Evolutionary conservation across 2,888 invertebrate genomes (phyloP).

Genomic region (Podotricha telesiphe): DNA sequence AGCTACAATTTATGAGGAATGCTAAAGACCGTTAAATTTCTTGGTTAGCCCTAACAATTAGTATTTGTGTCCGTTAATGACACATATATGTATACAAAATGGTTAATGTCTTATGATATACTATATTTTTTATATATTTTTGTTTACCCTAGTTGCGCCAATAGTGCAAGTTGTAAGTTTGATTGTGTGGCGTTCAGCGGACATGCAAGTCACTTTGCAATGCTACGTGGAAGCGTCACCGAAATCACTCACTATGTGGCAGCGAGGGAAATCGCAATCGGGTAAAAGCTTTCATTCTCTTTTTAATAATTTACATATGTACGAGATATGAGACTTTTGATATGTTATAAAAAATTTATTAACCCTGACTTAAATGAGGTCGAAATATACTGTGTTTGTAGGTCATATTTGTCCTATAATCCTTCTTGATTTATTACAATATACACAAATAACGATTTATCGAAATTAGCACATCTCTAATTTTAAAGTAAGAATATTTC

Average conservation of each 20-base stretch:
- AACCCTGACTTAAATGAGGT: slow-evolving; percentile 4
- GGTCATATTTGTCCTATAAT: neutral
- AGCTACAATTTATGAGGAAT: no score
- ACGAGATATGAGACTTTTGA: neutral
- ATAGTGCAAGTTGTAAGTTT: slow-evolving; percentile 92
- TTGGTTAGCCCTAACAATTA: no score
- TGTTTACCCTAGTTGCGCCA: slow-evolving; percentile 87
- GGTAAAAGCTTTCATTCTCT: slow-evolving; percentile 39
- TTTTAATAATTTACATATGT: slow-evolving; percentile 9
- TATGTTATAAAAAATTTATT: slow-evolving; percentile 14
- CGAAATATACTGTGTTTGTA: slow-evolving; percentile 8
- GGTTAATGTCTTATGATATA: neutral
- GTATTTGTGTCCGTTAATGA: no score
- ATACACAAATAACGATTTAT: neutral
- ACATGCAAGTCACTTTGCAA: slow-evolving; percentile 91
- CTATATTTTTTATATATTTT: neutral
- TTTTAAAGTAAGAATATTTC: no score
- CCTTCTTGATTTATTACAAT: neutral
- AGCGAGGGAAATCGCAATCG: slow-evolving; percentile 65
- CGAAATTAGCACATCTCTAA: no score
- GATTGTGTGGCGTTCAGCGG: slow-evolving; percentile 91
- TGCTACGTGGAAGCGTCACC: slow-evolving; percentile 95
- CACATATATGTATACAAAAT: no score
- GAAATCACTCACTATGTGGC: slow-evolving; percentile 93
- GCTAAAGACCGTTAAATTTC: no score